phyloP scores from a whole-genome alignment of 2,113 vertebrate genomes.

The Calyptomena viridis region DNA sequence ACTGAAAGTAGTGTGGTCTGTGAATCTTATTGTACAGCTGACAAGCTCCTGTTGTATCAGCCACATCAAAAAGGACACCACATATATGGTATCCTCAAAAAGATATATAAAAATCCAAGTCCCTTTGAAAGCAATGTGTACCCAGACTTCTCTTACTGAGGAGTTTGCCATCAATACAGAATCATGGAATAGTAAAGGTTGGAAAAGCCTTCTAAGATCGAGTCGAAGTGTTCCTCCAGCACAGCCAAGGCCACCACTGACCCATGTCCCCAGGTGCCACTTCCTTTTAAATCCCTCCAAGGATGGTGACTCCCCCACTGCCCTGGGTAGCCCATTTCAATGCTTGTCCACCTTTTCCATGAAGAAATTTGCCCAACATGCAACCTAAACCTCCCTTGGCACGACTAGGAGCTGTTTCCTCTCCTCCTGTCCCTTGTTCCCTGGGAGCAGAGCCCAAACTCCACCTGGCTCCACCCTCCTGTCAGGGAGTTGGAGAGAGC shows the following conservation, averaged over 20 bases:
- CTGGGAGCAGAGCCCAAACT: too few relatives aligned
- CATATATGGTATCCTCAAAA: neutral
- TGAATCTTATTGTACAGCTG: neutral
- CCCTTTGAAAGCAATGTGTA: neutral
- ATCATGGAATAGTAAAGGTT: neutral
- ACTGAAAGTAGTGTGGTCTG: neutral
- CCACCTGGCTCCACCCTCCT: too few relatives aligned
- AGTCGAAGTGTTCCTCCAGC: neutral
- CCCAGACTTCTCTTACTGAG: neutral
- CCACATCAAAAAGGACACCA: neutral
- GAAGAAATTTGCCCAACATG: neutral
- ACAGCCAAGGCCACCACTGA: neutral
- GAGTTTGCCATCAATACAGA: neutral
- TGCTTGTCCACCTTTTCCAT: neutral
- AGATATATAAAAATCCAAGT: neutral
- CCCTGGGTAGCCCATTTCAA: neutral
- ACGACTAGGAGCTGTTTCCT: neutral
- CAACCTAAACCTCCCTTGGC: neutral
- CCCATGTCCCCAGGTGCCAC: rapidly evolving
- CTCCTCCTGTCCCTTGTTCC: neutral
- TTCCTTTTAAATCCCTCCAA: neutral
- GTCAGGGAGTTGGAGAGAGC: neutral
- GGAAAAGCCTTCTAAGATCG: neutral
- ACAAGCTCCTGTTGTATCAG: neutral
- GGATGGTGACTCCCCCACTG: neutral